These are phyloP conservation scores for Aleiodes sp. DNA, from an alignment of 1,140 invertebrate genomes.

Conservation along the genomic window DNA sequence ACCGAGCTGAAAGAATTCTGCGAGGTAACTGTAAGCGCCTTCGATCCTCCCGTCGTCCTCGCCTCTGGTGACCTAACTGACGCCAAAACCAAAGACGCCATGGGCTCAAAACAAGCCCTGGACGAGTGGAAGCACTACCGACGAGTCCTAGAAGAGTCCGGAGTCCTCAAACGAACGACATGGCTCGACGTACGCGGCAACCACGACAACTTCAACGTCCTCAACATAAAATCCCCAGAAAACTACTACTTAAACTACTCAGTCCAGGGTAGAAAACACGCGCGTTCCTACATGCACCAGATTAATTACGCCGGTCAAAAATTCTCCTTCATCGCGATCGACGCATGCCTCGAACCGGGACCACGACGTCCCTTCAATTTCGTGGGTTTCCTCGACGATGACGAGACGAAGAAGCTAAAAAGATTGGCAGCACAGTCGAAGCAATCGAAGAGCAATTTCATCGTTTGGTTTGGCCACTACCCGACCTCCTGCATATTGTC, in stretches of 20 bases:
- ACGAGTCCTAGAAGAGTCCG: conserved; percentile 75
- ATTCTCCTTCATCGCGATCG: conserved; percentile 85
- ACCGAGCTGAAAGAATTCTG: conserved; percentile 85
- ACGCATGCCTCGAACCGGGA: conserved; percentile 89
- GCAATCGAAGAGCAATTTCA: conserved; percentile 67
- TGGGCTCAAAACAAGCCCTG: conserved; percentile 84
- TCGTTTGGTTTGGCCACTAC: conserved; percentile 93
- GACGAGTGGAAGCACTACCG: conserved; percentile 88
- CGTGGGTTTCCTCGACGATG: conserved; percentile 73
- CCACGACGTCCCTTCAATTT: conserved; percentile 92
- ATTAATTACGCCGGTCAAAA: conserved; percentile 68
- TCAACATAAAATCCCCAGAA: conserved; percentile 71
- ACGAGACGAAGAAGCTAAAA: conserved; percentile 69
- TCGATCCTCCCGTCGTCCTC: conserved; percentile 83
- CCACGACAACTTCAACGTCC: conserved; percentile 94
- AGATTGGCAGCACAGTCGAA: conserved; percentile 65
- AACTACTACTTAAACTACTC: conserved; percentile 88
- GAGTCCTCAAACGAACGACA: conserved; percentile 74
- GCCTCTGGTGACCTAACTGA: conserved; percentile 92
- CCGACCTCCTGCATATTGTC: conserved; percentile 88
- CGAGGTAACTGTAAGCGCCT: conserved; percentile 75
- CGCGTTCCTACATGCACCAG: conserved; percentile 81
- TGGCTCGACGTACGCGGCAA: conserved; percentile 95
- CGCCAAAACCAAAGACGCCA: conserved; percentile 81
- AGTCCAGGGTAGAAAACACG: conserved; percentile 76